phyloP scores from a whole-genome alignment of 1,140 invertebrate species.

The Aphis craccivora region DNA sequence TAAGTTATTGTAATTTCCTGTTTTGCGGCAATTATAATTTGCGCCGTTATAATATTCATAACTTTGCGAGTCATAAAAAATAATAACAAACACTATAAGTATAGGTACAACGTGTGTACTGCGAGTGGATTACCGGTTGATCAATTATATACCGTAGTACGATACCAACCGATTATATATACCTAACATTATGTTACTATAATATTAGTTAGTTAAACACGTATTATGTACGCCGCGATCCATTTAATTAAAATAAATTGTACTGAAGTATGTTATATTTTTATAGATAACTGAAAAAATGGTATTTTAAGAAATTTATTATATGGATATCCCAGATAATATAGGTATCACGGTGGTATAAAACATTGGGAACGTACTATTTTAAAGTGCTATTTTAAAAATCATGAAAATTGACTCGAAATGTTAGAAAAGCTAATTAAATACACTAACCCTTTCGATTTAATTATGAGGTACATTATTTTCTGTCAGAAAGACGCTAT shows the following conservation, averaged over 20 bases:
- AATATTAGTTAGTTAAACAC: neutral
- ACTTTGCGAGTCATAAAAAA: neutral
- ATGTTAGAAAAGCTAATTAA: neutral
- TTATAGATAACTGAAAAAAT: neutral
- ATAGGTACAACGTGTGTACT: neutral
- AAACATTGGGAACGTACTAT: neutral
- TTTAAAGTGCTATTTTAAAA: neutral
- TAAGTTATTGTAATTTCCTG: constrained; percentile 1
- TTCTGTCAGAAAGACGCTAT: neutral
- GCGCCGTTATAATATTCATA: neutral
- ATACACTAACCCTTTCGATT: neutral
- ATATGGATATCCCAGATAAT: no score
- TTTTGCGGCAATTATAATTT: neutral
- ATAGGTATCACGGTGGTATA: no score
- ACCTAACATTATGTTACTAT: neutral
- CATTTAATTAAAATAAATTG: neutral
- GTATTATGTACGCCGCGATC: neutral
- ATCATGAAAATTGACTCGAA: neutral
- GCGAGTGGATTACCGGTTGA: neutral
- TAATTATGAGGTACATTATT: neutral
- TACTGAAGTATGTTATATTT: neutral
- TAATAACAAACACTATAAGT: neutral
- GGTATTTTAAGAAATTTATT: no score
- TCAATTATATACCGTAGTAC: neutral
- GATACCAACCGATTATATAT: neutral